Conservation (phyloP, 2,797 vertebrate genomes). For the Scolopax bukidnonensis region DNA sequence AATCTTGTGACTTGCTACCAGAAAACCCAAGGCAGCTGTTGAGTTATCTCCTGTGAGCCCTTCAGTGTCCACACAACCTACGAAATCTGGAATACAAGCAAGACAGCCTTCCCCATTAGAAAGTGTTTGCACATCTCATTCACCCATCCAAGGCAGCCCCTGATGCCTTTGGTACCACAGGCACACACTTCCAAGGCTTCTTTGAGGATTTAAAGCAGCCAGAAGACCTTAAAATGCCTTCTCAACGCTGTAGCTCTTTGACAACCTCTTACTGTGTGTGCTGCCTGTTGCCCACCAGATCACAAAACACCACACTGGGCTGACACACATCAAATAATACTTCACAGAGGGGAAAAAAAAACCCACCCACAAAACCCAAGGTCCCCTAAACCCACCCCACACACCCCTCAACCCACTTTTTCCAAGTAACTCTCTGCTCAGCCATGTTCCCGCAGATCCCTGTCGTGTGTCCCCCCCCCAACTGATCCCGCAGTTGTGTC, state of each 20-base stretch:
- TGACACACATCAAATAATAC: neutral
- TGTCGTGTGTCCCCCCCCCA: no score
- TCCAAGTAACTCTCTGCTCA: neutral
- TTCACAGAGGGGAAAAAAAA: neutral
- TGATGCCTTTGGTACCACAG: rapidly evolving
- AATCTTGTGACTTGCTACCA: neutral
- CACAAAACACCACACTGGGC: neutral
- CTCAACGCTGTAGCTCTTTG: neutral
- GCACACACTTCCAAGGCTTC: neutral
- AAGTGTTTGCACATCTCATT: rapidly evolving
- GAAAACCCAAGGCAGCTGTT: neutral
- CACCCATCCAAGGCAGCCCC: neutral
- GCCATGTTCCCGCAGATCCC: neutral
- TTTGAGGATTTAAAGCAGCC: neutral
- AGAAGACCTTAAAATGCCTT: neutral
- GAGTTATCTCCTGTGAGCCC: rapidly evolving
- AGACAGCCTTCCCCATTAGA: neutral
- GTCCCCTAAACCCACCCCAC: neutral
- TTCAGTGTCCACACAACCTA: neutral
- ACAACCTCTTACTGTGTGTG: rapidly evolving
- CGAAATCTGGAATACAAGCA: neutral
- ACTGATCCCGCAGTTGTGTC: neutral
- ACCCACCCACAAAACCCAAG: neutral
- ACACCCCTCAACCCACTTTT: neutral
- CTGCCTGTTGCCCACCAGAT: neutral